These are phyloP conservation scores for Uloborus diversus DNA, from an alignment of 1,140 invertebrate species.

Conservation along the genomic window DNA sequence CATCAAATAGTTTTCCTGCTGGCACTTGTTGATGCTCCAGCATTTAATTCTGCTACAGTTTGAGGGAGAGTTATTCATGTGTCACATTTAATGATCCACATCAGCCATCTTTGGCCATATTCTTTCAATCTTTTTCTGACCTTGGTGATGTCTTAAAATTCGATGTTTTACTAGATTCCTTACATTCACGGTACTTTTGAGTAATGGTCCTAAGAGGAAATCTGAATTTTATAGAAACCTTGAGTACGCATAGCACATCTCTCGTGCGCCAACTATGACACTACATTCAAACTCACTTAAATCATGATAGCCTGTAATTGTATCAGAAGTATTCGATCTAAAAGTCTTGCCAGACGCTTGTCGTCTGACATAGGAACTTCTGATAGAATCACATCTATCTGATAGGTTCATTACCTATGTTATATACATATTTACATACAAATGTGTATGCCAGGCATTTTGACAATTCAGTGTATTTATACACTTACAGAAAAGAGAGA, in stretches of 20 bases:
- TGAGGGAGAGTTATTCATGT: neutral
- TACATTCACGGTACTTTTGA: slow-evolving; percentile 81
- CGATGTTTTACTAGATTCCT: slow-evolving; percentile 75
- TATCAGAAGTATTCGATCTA: neutral
- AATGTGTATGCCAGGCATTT: too few relatives aligned
- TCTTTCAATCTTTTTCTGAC: neutral
- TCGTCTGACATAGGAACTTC: slow-evolving; percentile 6
- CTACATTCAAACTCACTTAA: slow-evolving; percentile 18
- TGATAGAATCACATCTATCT: neutral
- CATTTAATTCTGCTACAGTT: neutral
- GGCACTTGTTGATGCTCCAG: neutral
- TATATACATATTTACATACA: too few relatives aligned
- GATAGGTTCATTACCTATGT: too few relatives aligned
- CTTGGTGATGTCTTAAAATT: neutral
- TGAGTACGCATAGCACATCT: neutral
- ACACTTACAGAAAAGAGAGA: too few relatives aligned
- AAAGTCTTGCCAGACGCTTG: slow-evolving; percentile 21
- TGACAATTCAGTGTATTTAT: too few relatives aligned
- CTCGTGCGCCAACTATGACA: neutral
- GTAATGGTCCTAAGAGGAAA: neutral
- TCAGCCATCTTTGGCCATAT: neutral
- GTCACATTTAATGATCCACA: neutral
- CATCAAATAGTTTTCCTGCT: neutral
- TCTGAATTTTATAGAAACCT: slow-evolving; percentile 1
- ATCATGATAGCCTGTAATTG: slow-evolving; percentile 1